phyloP scores from a whole-genome alignment of 2,113 vertebrate genomes.

The Oriolus oriolus region DNA sequence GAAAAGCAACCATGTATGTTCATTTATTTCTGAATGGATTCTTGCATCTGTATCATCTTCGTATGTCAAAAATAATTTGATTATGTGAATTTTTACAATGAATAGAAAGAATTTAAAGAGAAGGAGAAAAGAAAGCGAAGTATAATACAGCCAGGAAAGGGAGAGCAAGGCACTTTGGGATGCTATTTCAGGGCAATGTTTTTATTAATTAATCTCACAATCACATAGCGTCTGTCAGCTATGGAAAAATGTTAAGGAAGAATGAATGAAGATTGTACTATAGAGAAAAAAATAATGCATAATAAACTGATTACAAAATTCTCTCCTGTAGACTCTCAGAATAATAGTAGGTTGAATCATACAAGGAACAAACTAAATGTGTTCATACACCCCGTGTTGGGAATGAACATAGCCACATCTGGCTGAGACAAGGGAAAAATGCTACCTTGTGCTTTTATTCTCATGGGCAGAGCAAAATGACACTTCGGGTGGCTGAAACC shows the following conservation, averaged over 20 bases:
- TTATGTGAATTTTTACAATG: neutral
- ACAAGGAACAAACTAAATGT: neutral
- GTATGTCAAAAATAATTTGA: neutral
- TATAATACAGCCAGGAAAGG: neutral
- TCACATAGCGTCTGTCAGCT: neutral
- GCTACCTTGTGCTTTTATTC: neutral
- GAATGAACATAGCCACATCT: neutral
- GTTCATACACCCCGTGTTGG: neutral
- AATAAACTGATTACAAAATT: neutral
- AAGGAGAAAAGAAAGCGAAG: neutral
- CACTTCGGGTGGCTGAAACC: neutral
- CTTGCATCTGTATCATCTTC: neutral
- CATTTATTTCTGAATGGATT: neutral
- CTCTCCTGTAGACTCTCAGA: neutral
- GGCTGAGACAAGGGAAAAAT: neutral
- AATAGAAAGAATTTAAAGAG: neutral
- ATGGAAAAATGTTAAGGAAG: neutral
- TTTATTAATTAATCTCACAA: slow-evolving; percentile 27
- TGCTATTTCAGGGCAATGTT: neutral
- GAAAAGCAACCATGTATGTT: fast-evolving
- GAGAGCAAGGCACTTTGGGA: neutral
- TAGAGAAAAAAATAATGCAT: neutral
- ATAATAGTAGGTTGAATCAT: neutral
- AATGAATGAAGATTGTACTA: neutral
- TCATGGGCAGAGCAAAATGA: neutral